A percentile compares a stretch with the other conserved stretches of the same genome.
phyloP scores from a whole-genome alignment of 2,113 vertebrate species.

The Indicator indicator region DNA sequence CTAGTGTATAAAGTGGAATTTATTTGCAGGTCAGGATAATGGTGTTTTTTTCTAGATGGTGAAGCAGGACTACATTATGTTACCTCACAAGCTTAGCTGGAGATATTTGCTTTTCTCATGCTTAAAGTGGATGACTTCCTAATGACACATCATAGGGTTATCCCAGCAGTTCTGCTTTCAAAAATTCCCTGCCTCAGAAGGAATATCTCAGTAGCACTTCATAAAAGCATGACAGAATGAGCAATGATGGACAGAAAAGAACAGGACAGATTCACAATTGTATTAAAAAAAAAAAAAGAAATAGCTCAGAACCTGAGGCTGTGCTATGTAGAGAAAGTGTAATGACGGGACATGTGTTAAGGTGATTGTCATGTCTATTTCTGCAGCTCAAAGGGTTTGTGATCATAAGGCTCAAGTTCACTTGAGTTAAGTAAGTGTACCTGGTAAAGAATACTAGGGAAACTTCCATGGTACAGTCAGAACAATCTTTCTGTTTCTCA shows the following conservation, averaged over 20 bases:
- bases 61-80: neutral
- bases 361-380: neutral
- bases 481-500: neutral
- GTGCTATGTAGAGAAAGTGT: neutral
- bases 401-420: neutral
- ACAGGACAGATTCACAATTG: neutral
- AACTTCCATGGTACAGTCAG: neutral
- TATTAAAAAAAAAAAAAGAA: neutral
- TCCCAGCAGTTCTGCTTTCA: neutral
- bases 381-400: neutral
- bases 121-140: neutral
- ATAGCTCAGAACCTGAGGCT: neutral
- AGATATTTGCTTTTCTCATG: neutral
- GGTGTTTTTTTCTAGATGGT: neutral
- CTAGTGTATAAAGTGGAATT: neutral
- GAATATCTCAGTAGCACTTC: neutral
- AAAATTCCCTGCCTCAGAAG: neutral
- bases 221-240: neutral
- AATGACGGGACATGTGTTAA: neutral
- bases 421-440: neutral
- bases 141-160: neutral
- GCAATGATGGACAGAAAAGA: neutral
- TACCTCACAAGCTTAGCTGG: neutral
- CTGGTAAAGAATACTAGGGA: accelerated
- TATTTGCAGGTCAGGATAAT: neutral